Base-by-base conservation (phyloP, 2,797 vertebrate genomes). In the Chelmon rostratus region DNA sequence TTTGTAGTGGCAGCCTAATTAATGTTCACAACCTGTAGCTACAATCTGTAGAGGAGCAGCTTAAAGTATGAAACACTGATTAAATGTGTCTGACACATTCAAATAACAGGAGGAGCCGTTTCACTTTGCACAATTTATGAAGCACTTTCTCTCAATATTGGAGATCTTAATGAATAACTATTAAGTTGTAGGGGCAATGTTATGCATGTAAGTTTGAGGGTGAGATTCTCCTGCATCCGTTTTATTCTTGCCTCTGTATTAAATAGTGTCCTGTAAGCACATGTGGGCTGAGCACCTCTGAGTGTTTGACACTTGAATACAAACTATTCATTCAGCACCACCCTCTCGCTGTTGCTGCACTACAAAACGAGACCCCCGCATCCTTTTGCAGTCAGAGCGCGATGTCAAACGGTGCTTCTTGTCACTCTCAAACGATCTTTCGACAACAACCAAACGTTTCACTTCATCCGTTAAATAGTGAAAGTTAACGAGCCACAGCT, bases 1-100 rank as follows among this genome's bases (percentile, higher is more conserved):
- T 50, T 50, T 75, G 46, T 33, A 47, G 50, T 18, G 16, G 28
- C 21, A 68, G 63, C 19, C 44, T 77, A 61, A 82, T 76, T 78
- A 62, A 65, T 47, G 56, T 63, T 59, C 57, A 37, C 66, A 31
- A 62, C 65, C 46, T 65, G 38, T 13, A 49, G 56, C 65, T 65
- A 40, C 53, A 33, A 61, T 76, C 64, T 69, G 35, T 80, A 52
- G 35, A 59, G 10, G 33, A 73, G 63, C n/a, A 6, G 57, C 44
- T 35, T 7, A 5, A 42, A 67, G 40, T 33, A 35, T 44, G 23
- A 47, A 58, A 66, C 12, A 23, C 52, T 76, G 25, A 68, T 68
- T 58, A 50, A 64, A 38, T 37, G 56, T 46, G 28, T 68, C 44
- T 4, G 37, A 57, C 18, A 44, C 33, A 49, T 13, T 61, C 37